These are phyloP conservation scores for Petrocephalus microphthalmus DNA, from an alignment of 2,113 vertebrate species.

Conservation along the genomic window DNA sequence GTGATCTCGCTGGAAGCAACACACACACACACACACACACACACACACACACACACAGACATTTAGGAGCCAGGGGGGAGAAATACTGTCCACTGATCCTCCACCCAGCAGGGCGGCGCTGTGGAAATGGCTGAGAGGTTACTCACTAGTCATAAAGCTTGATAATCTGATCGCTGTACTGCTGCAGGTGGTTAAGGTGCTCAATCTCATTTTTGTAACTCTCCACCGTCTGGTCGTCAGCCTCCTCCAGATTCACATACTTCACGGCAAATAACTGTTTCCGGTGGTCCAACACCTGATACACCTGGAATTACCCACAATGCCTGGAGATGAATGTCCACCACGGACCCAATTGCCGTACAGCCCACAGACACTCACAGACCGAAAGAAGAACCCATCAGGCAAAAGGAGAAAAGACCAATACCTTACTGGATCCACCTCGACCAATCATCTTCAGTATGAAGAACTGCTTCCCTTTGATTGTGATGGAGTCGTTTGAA, in stretches of 20 bases:
- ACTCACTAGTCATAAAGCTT: slow-evolving; percentile 92
- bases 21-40: neutral
- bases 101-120: neutral
- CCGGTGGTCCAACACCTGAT: slow-evolving; percentile 85
- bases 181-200: slow-evolving; percentile 84
- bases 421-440: slow-evolving; percentile 92
- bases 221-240: slow-evolving; percentile 79
- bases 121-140: neutral
- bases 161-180: slow-evolving; percentile 93
- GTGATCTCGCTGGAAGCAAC: slow-evolving; percentile 79
- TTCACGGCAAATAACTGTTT: slow-evolving; percentile 91
- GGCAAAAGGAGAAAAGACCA: neutral
- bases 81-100: neutral
- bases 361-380: neutral
- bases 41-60: slow-evolving; percentile 5
- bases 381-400: neutral
- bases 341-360: neutral
- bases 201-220: slow-evolving; percentile 96
- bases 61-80: neutral
- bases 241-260: slow-evolving; percentile 84
- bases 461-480: slow-evolving; percentile 81
- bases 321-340: neutral
- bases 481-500: slow-evolving; percentile 74
- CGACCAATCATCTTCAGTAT: slow-evolving; percentile 90
- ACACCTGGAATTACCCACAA: slow-evolving; percentile 65